Base-by-base conservation (phyloP, 2,797 vertebrate genomes). In the Syndactyla subalaris region DNA sequence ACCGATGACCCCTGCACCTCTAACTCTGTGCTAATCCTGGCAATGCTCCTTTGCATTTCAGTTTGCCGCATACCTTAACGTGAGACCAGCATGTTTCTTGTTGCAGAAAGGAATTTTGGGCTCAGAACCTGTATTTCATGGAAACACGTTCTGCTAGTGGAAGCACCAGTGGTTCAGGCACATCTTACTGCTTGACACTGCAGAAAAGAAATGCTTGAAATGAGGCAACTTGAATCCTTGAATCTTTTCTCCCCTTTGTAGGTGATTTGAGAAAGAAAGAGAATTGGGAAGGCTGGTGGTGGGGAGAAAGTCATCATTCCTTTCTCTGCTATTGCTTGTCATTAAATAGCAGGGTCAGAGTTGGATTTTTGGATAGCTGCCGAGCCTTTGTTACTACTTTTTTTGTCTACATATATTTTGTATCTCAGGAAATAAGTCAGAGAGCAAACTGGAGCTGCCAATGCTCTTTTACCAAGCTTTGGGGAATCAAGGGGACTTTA, bases 391-490 rank as follows among this genome's bases (percentile, higher is more conserved):
- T 93, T 93, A 66, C 30, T 73, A 63, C 23, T 75, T 48, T 86
- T 93, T 92, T 92, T 93, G 82, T 45, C 89, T 82, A 78, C 20
- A 1, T 81, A 45, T 88, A 55, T 88, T 89, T 95, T 92, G 66
- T 93, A 92, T 93, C 62, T 95, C 96, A 95, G 94, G 88, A 96
- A 95, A 90, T 93, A 88, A 95, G 93, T 92, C 90, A 94, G 73
- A 90, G 59, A 84, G 52, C 48, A 90, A 76, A 73, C 43, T 45
- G 63, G 82, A 67, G 26, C 48, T 67, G 26, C 86, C 87, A 92
- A 41, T 59, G 63, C 66, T 86, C 36, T 59, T 15, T 38, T 58
- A 58, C 57, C 66, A 75, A 75, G 16, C 61, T 84, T 30, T 48
- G 58, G 51, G 67, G 41, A 58, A 66, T 81, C 66, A 34, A 66